These are phyloP conservation scores for Lanius collurio DNA, from an alignment of 2,113 vertebrate species.

Conservation along the genomic window DNA sequence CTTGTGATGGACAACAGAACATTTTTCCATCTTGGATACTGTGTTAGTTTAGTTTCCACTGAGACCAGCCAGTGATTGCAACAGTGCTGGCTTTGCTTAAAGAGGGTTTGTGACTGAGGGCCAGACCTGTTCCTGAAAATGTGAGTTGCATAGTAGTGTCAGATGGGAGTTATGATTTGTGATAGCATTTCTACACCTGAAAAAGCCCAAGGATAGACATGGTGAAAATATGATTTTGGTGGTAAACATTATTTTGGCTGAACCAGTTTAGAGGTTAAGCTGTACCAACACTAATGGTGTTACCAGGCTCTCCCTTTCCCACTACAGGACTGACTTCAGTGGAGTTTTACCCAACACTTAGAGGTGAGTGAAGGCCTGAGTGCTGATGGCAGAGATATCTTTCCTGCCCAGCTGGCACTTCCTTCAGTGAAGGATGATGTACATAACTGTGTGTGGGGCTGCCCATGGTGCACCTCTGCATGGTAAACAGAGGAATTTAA, in stretches of 20 bases:
- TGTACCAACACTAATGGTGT: neutral
- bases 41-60: neutral
- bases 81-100: neutral
- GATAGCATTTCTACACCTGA: neutral
- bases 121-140: neutral
- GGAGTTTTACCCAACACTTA: neutral
- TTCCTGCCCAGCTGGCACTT: neutral
- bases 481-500: neutral
- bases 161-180: neutral
- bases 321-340: neutral
- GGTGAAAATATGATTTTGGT: neutral
- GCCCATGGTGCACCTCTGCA: neutral
- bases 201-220: neutral
- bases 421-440: neutral
- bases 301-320: neutral
- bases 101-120: neutral
- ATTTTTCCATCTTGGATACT: neutral
- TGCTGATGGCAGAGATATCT: neutral
- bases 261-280: neutral
- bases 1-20: neutral
- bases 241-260: neutral
- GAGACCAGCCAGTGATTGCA: rapidly evolving
- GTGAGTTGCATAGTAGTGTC: neutral
- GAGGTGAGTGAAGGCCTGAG: neutral
- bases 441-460: rapidly evolving